phyloP scores from a whole-genome alignment of 2,888 invertebrate genomes.

The Empis stercorea region DNA sequence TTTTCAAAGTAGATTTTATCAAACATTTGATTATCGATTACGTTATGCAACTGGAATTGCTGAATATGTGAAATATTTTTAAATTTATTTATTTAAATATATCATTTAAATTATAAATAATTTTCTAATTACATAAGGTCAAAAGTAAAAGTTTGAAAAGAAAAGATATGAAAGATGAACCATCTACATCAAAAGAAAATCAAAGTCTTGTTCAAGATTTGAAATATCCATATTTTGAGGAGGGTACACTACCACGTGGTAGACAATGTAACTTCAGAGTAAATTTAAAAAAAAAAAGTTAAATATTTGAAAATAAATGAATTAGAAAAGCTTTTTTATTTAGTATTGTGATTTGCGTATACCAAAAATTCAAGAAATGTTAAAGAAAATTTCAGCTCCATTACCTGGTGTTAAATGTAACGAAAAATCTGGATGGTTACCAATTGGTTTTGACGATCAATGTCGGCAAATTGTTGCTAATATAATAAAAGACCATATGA shows the following conservation, averaged over 20 bases:
- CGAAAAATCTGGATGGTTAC: constrained; percentile 66
- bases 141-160: constrained; percentile 4
- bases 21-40: constrained; percentile 74
- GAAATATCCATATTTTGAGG: constrained; percentile 43
- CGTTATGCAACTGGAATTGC: constrained; percentile 30
- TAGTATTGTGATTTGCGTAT: constrained; percentile 69
- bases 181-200: constrained; percentile 33
- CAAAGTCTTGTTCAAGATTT: constrained; percentile 25
- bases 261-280: constrained; percentile 86
- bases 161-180: constrained; percentile 9
- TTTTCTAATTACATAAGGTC: no score
- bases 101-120: not conserved
- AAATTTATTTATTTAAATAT: not conserved
- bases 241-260: constrained; percentile 64
- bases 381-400: constrained; percentile 51
- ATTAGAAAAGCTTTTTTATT: constrained; percentile 13
- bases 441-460: constrained; percentile 51
- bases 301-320: not conserved
- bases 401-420: constrained; percentile 49
- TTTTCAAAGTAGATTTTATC: constrained; percentile 65
- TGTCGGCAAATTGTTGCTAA: constrained; percentile 61
- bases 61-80: constrained; percentile 20
- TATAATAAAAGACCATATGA: constrained; percentile 42
- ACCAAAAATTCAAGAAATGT: constrained; percentile 65
- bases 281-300: constrained; percentile 8